Base-by-base conservation (phyloP, 1,140 invertebrate species). In the Holotrichia oblita region DNA sequence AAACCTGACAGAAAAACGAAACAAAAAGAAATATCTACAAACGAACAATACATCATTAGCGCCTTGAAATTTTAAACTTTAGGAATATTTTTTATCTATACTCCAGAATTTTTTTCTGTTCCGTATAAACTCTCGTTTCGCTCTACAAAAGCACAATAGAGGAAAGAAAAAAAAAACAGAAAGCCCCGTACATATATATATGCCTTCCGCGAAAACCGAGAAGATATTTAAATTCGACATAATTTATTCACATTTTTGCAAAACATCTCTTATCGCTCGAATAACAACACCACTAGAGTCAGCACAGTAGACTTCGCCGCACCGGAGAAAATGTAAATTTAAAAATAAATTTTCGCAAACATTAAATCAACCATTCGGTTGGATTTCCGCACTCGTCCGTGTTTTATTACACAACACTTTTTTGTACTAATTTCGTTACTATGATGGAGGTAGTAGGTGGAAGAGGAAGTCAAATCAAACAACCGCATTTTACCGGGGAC, bases 221-320 rank as follows among this genome's bases (percentile, higher is more conserved):
- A n/a, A 48, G 44, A 48, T 48, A 48, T 48, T 48, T 48, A 48
- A 48, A 48, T n/a, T 48, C 44, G 44, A 48, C 44, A 48, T 48
- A 48, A 48, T 48, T 48, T 48, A 48, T 48, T 48, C 44, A n/a
- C 44, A 48, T 48, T 48, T 48, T 48, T 12, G 8, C 44, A 48
- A 48, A 48, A 48, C 44, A 48, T 48, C 44, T 48, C 44, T 48
- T 48, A 48, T 48, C 44, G 44, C 44, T 48, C 44, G 44, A 48
- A 48, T 48, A 48, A 48, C 44, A 48, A 48, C 44, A 48, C 12
- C 44, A 48, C 44, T n/a, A n/a, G 10, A 42, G 6, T n/a, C 2
- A n/a, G 44, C 44, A 3, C 44, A 48, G 44, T n/a, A n/a, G 12
- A 48, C 44, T 14, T n/a, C n/a, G n/a, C 8, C 44, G 44, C 44